Evolutionary conservation across 2,797 vertebrate genomes (phyloP), one percentile per base, ranked within the genome.

Genomic region (Luscinia luscinia): DNA sequence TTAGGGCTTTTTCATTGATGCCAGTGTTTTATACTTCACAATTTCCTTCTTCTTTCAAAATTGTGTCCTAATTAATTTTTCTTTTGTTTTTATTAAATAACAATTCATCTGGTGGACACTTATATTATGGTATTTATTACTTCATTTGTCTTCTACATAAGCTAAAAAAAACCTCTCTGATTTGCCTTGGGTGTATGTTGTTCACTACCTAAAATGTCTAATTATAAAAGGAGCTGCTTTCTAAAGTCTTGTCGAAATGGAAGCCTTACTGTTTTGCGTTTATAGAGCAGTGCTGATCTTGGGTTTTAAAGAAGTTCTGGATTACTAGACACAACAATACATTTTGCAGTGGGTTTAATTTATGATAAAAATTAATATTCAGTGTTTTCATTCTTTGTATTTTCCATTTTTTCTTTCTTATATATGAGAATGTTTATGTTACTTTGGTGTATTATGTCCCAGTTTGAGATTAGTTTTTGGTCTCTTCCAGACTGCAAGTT

Each of bases 311-410:
- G 54, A 59, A 67, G 11, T n/a, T 52, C 9, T 49, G 16, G 2
- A n/a, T 76, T 5, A 14, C 1, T 2, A n/a, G 22, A 30, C 4
- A 27, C 0, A 1, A 36, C 10, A 48, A 5, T n/a, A 19, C 3
- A 9, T 40, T 57, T 82, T 72, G 4, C 28, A 58, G 15, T 34
- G 16, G 1, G 10, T 74, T 87, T 79, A 49, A 34, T 75, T 87
- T 55, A 14, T 26, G 18, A 28, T 76, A 26, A 68, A 55, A 79
- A 66, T 23, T 52, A 66, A 46, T 62, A 54, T 9, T 66, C 15
- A 32, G 2, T 54, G 14, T 18, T 57, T 34, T 75, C 2, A 20
- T 61, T 72, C 32, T 89, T 87, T 13, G 2, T 58, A n/a, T 15
- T 72, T 75, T 64, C 3, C 20, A 3, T 10, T 40, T 76, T 80